These are phyloP conservation scores for Takifugu bimaculatus DNA, from an alignment of 2,113 vertebrate genomes.

Conservation along the genomic window DNA sequence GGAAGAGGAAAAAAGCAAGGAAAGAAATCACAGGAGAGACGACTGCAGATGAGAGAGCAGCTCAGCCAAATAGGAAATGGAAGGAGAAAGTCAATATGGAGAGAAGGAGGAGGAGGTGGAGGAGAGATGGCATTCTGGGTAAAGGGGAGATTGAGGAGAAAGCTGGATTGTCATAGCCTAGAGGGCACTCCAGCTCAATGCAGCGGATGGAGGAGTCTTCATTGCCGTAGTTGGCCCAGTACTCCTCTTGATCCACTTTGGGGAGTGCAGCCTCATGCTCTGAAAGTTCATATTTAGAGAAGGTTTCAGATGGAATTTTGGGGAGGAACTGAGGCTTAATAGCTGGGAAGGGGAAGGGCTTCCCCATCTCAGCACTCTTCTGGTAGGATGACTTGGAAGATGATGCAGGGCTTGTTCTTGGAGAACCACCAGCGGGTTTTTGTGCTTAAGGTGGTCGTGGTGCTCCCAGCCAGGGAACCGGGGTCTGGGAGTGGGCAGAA, in stretches of 20 bases:
- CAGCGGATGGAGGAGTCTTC: constrained; percentile 79
- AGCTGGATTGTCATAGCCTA: constrained; percentile 57
- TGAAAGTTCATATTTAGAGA: constrained; percentile 71
- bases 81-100: constrained; percentile 52
- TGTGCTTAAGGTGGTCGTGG: constrained; percentile 80
- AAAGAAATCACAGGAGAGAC: constrained; percentile 35
- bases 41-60: neutral
- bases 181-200: constrained; percentile 72
- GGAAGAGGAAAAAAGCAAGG: constrained; percentile 53
- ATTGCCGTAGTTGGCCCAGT: constrained; percentile 80
- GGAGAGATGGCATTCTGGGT: constrained; percentile 26
- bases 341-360: constrained; percentile 69
- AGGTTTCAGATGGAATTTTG: constrained; percentile 39
- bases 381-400: constrained; percentile 76
- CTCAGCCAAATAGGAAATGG: constrained; percentile 76
- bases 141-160: constrained; percentile 57
- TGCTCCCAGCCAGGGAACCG: constrained; percentile 74
- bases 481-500: constrained; percentile 81
- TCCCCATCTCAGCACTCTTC: constrained; percentile 72
- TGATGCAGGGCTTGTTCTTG: constrained; percentile 81
- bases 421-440: constrained; percentile 83
- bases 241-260: constrained; percentile 81
- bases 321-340: constrained; percentile 59
- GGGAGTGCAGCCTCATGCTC: constrained; percentile 73
- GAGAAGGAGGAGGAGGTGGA: constrained; percentile 53